phyloP scores from a whole-genome alignment of 37 sponge, comb jelly and placozoan species.

The Hormiphora californensis region DNA sequence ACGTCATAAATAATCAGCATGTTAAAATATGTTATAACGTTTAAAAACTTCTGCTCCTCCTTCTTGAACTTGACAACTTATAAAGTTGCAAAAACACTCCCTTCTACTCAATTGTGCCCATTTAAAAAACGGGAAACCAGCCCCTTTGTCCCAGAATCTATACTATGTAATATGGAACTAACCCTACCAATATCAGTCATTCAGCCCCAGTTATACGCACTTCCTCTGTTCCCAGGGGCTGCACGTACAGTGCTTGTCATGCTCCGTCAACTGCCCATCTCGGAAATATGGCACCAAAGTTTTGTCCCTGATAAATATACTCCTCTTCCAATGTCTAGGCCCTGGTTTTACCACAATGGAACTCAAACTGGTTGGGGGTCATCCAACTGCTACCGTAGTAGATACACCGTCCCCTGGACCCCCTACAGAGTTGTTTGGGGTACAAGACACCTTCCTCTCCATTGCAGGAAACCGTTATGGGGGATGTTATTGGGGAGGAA shows the following conservation, averaged over 20 bases:
- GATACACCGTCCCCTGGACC: slow-evolving; percentile 74
- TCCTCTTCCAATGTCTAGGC: slow-evolving; percentile 92
- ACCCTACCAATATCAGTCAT: too few relatives aligned
- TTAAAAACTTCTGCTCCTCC: too few relatives aligned
- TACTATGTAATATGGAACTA: too few relatives aligned
- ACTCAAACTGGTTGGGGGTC: slow-evolving; percentile 86
- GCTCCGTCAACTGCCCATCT: slow-evolving; percentile 34
- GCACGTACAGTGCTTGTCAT: slow-evolving; percentile 28
- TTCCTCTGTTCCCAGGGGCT: neutral
- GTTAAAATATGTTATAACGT: too few relatives aligned
- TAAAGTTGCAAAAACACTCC: too few relatives aligned
- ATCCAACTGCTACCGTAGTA: slow-evolving; percentile 69
- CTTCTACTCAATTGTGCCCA: too few relatives aligned
- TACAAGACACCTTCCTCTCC: slow-evolving; percentile 71
- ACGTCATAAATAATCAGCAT: too few relatives aligned
- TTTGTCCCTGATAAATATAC: slow-evolving; percentile 55
- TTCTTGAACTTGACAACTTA: too few relatives aligned
- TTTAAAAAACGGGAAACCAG: too few relatives aligned
- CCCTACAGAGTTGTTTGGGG: slow-evolving; percentile 69
- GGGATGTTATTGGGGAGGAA: neutral
- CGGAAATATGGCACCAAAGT: neutral
- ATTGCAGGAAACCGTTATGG: slow-evolving; percentile 61
- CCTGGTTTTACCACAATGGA: slow-evolving; percentile 70
- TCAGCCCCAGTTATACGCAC: too few relatives aligned
- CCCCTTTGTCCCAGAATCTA: too few relatives aligned